Percentiles rank a stretch among this genome's conserved stretches.
Evolutionary conservation across 1,140 invertebrate species (phyloP).

Genomic region (Cherax quadricarinatus): DNA sequence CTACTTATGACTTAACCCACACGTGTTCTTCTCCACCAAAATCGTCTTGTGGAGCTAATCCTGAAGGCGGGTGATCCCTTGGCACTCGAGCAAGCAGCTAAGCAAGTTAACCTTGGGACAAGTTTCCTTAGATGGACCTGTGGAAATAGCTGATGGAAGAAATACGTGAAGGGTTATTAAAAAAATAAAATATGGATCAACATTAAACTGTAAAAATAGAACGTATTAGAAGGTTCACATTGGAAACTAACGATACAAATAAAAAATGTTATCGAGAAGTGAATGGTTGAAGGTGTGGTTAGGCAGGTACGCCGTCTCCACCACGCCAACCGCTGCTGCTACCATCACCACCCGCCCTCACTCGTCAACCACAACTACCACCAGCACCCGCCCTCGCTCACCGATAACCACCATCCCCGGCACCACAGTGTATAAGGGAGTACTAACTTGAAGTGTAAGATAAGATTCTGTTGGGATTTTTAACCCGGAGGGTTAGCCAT

Average conservation of each 20-base stretch:
- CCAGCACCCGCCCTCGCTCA: background rate
- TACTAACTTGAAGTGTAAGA: no score
- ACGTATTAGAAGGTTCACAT: background rate
- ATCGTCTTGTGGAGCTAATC: background rate
- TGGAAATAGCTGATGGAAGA: conserved; percentile 32
- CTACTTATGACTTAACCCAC: conserved; percentile 9
- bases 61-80: background rate
- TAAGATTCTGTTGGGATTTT: no score
- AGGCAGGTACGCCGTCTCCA: background rate
- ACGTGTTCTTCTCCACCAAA: background rate
- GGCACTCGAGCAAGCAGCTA: background rate
- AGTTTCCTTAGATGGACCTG: conserved; percentile 35
- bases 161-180: background rate
- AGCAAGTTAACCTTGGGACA: conserved; percentile 43
- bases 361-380: background rate
- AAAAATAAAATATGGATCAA: background rate
- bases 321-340: background rate
- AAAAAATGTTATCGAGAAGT: background rate
- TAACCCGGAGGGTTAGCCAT: no score
- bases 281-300: background rate
- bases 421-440: no score
- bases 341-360: background rate
- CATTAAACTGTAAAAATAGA: background rate
- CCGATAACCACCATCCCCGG: background rate
- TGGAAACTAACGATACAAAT: background rate